These are phyloP conservation scores for Plagodis dolabraria DNA, from an alignment of 2,888 invertebrate species.

Conservation along the genomic window DNA sequence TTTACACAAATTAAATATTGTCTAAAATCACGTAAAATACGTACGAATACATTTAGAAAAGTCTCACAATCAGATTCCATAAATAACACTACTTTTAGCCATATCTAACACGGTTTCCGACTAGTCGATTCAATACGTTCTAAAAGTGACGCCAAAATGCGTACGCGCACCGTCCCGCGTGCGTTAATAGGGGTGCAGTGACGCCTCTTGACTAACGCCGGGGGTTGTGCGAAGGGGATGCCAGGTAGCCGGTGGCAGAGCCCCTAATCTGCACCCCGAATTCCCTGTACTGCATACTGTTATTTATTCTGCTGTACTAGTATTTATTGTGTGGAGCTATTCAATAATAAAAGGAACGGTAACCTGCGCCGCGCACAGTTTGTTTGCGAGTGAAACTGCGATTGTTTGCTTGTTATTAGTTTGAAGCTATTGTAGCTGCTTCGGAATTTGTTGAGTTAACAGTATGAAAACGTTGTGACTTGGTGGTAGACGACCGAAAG, in stretches of 20 bases:
- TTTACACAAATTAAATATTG: slow-evolving; percentile 24
- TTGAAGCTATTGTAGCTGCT: slow-evolving; percentile 41
- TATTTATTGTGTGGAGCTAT: slow-evolving; percentile 31
- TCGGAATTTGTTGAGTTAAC: slow-evolving; percentile 27
- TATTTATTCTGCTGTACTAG: slow-evolving; percentile 22
- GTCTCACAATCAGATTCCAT: background rate
- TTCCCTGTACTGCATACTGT: slow-evolving; percentile 55
- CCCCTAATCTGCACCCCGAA: slow-evolving; percentile 53
- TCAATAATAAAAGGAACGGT: slow-evolving; percentile 50
- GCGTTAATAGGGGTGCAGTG: slow-evolving; percentile 63
- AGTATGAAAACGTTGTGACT: background rate
- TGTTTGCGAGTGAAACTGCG: slow-evolving; percentile 39
- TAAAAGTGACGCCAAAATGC: slow-evolving; percentile 48
- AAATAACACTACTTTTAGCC: background rate
- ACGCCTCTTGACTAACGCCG: slow-evolving; percentile 44
- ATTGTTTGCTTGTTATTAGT: slow-evolving; percentile 50
- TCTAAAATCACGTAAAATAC: slow-evolving; percentile 20
- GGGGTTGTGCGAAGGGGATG: slow-evolving; percentile 44
- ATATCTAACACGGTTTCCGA: background rate
- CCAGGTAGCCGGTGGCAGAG: slow-evolving; percentile 69
- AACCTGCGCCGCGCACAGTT: slow-evolving; percentile 51
- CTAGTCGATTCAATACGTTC: background rate
- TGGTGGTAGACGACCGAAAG: background rate
- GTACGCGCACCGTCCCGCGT: slow-evolving; percentile 59
- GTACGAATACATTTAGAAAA: slow-evolving; percentile 8